Base-by-base conservation (phyloP, 2,888 invertebrate species). In the Eilema sororculum region DNA sequence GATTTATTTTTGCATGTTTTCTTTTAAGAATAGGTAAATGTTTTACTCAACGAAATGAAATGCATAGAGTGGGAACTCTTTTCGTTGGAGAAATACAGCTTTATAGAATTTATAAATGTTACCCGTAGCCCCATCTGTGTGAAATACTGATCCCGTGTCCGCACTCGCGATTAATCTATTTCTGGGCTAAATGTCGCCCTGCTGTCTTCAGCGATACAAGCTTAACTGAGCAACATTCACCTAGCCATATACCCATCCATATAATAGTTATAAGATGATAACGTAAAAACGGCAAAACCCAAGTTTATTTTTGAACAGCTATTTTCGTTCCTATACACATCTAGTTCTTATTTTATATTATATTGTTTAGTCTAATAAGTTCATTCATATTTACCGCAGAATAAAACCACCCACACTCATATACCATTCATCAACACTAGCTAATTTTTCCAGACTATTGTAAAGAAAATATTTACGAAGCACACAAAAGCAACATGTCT, bases 391-490 rank as follows among this genome's bases (percentile, higher is more conserved):
- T 61, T 22, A 8, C 52, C 12, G 16, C 20, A 28, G 16, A 59
- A 59, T 20, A 28, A 33, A 60, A 33, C 12, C 33, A 62, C 24
- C 58, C 16, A 22, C 33, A 61, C 63, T 63, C 30, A 68, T 63
- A 22, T 46, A 64, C 46, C 58, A 61, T 67, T 58, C 58, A 58
- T 68, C 57, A 68, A 64, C 58, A 46, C 12, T 37, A 63, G 8
- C 3, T 2, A 8, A 60, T 37, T 41, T 69, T 65, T 75, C 10
- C 56, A 52, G 30, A 68, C 22, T 62, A n/a, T 56, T 16, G 64
- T 60, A 61, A 73, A 65, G 60, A 57, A 64, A 79, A 79, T 79
- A 78, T 76, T 78, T 76, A 72, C 57, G 56, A 59, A 69, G 24
- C 16, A 24, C 57, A 61, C 67, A 56, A 71, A 74, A 68, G 69